Conservation (phyloP, 2,797 vertebrate species). For the Thalassophryne amazonica region DNA sequence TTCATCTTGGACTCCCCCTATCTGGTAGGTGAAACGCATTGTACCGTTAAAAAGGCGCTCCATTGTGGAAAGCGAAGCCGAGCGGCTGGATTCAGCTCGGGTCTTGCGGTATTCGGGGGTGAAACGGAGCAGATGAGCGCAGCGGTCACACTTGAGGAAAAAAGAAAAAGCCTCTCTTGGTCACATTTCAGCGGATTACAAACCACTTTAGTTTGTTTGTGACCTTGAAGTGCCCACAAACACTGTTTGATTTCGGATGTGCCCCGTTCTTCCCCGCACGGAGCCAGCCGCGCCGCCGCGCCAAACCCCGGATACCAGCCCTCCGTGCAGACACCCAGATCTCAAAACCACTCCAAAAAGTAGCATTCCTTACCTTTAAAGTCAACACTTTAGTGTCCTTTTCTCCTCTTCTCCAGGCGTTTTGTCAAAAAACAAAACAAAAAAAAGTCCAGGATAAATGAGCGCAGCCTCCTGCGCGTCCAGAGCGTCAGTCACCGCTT, state of each 20-base stretch:
- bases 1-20: constrained; percentile 89
- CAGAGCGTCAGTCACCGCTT: constrained; percentile 90
- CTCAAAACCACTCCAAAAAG: constrained; percentile 58
- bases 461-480: constrained; percentile 82
- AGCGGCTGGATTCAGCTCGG: constrained; percentile 80
- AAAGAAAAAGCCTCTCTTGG: constrained; percentile 82
- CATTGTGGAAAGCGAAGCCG: constrained; percentile 91
- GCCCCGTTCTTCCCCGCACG: constrained; percentile 60
- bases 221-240: constrained; percentile 93
- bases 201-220: constrained; percentile 81
- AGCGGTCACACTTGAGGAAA: constrained; percentile 83
- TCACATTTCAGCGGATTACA: constrained; percentile 81
- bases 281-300: constrained; percentile 81
- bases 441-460: constrained; percentile 87
- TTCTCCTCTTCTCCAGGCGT: constrained; percentile 75
- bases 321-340: constrained; percentile 62
- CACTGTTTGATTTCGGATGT: constrained; percentile 80
- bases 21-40: constrained; percentile 94
- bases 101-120: constrained; percentile 94
- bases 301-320: constrained; percentile 72
- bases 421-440: too few species aligned
- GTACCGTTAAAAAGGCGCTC: constrained; percentile 93
- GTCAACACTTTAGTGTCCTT: constrained; percentile 86
- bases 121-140: constrained; percentile 86
- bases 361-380: constrained; percentile 86